phyloP scores from a whole-genome alignment of 2,888 invertebrate genomes.

The Panzeria rudis region DNA sequence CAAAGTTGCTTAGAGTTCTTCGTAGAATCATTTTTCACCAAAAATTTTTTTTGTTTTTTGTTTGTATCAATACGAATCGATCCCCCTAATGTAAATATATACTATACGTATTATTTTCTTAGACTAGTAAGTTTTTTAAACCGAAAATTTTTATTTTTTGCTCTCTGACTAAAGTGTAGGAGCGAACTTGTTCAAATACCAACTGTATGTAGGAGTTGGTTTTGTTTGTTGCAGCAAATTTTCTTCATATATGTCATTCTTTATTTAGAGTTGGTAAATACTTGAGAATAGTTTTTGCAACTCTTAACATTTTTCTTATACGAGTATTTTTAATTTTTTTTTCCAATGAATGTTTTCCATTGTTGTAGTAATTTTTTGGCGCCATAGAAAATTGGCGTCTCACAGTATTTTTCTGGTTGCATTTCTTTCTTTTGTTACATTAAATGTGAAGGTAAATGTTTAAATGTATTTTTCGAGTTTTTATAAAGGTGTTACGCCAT shows the following conservation, averaged over 20 bases:
- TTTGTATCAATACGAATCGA: too few relatives aligned
- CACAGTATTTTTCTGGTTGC: constrained; percentile 43
- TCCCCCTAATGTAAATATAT: too few relatives aligned
- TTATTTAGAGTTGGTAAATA: constrained; percentile 59
- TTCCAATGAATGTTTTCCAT: constrained; percentile 13
- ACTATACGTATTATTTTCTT: background rate
- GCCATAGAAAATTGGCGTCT: constrained; percentile 73
- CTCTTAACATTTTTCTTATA: constrained; percentile 6
- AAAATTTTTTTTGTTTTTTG: too few relatives aligned
- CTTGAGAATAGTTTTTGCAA: constrained; percentile 46
- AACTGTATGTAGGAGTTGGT: constrained; percentile 2
- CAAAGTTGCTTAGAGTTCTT: too few relatives aligned
- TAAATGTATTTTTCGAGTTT: constrained; percentile 22
- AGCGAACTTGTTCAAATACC: constrained; percentile 14
- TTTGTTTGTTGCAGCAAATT: constrained; percentile 23
- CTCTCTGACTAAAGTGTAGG: background rate
- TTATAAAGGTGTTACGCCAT: background rate
- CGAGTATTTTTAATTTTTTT: background rate
- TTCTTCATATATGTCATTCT: constrained; percentile 47
- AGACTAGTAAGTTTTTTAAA: background rate
- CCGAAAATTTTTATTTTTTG: background rate
- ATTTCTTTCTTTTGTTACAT: constrained; percentile 38
- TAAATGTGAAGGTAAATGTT: constrained; percentile 64
- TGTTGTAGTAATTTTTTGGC: constrained; percentile 58
- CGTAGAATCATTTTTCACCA: too few relatives aligned